A percentile compares a stretch with the other conserved stretches of the same genome.
Evolutionary conservation across 2,113 vertebrate species (phyloP).

Genomic region (Pangasianodon hypophthalmus): DNA sequence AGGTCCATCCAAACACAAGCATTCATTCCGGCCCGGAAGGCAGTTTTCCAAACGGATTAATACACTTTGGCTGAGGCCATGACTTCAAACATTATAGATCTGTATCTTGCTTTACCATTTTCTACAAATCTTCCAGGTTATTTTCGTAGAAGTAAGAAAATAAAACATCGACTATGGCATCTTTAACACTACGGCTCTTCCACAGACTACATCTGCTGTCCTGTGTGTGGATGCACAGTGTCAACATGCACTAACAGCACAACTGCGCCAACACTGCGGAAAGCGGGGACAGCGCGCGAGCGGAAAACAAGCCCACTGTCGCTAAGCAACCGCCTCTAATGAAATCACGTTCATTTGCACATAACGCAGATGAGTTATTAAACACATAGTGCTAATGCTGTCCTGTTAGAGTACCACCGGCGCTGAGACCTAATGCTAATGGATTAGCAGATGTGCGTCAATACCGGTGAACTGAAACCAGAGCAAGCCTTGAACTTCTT

Average conservation of each 20-base stretch:
- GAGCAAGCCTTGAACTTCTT: background rate
- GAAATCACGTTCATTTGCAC: background rate
- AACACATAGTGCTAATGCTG: background rate
- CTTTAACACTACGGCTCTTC: background rate
- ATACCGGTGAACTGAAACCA: background rate
- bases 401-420: too few relatives aligned
- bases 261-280: conserved; percentile 51
- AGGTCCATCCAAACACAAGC: background rate
- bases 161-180: background rate
- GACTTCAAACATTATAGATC: background rate
- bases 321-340: background rate
- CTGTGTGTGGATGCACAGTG: background rate
- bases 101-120: background rate
- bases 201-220: background rate
- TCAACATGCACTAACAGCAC: background rate
- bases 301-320: background rate
- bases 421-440: background rate
- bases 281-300: conserved; percentile 3
- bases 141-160: background rate
- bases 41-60: background rate
- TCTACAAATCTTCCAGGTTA: background rate
- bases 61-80: background rate
- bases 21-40: background rate
- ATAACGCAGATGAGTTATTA: background rate
- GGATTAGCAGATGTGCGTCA: background rate